These are phyloP conservation scores for Uloborus diversus DNA, from an alignment of 1,140 invertebrate genomes.

Conservation along the genomic window DNA sequence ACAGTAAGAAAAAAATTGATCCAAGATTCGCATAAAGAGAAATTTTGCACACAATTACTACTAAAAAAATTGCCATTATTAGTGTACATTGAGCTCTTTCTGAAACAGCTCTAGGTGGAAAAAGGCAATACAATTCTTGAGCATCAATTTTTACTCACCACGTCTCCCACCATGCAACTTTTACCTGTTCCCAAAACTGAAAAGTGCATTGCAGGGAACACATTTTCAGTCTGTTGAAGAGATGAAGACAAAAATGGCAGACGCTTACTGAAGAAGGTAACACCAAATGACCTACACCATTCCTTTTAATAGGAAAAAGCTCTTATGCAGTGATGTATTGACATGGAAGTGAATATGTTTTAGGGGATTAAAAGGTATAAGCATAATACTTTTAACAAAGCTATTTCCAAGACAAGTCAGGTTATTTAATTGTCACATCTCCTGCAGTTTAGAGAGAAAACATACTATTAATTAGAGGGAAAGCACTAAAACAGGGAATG, in stretches of 20 bases:
- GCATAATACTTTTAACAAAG: neutral
- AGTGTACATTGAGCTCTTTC: neutral
- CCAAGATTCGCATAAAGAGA: slow-evolving; percentile 59
- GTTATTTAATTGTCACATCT: too few species aligned
- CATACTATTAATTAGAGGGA: too few species aligned
- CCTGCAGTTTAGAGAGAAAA: too few species aligned
- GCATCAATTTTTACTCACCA: neutral
- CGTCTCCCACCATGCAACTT: neutral
- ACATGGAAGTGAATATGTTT: neutral
- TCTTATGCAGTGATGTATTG: neutral
- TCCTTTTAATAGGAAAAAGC: neutral
- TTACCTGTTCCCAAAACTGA: slow-evolving; percentile 11
- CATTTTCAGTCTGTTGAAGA: neutral
- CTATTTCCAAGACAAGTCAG: neutral
- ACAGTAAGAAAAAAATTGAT: slow-evolving; percentile 58
- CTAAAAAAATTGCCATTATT: slow-evolving; percentile 17
- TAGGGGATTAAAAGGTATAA: neutral
- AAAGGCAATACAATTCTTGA: neutral
- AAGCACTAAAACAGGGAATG: too few species aligned
- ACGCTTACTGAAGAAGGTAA: neutral
- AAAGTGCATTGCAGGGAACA: neutral
- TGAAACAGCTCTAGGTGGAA: neutral
- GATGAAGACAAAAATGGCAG: neutral
- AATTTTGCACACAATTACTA: slow-evolving; percentile 46
- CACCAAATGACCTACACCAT: neutral